Conservation (phyloP, 2,888 invertebrate genomes). For the Tinea trinotella region DNA sequence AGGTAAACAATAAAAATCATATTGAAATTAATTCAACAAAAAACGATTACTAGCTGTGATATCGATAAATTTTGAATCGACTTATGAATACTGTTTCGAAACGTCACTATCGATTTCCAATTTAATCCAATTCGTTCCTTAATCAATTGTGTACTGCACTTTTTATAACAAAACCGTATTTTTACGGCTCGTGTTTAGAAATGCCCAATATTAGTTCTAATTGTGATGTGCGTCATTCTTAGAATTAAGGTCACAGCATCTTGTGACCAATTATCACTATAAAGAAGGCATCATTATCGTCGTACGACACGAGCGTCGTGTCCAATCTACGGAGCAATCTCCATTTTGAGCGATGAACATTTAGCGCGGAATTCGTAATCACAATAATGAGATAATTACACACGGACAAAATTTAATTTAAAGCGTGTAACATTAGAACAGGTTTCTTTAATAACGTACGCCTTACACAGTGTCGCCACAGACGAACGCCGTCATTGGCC, state of each 20-base stretch:
- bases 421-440: constrained; percentile 72
- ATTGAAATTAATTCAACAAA: constrained; percentile 71
- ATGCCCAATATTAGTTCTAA: constrained; percentile 1
- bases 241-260: background rate
- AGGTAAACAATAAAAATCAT: constrained; percentile 66
- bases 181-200: constrained; percentile 20
- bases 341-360: constrained; percentile 64
- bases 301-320: constrained; percentile 40
- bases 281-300: constrained; percentile 20
- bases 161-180: constrained; percentile 52
- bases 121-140: constrained; percentile 72
- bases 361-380: constrained; percentile 69
- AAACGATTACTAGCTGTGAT: constrained; percentile 66
- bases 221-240: background rate
- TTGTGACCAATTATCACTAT: constrained; percentile 31
- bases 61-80: constrained; percentile 67
- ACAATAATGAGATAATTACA: constrained; percentile 73
- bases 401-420: constrained; percentile 73
- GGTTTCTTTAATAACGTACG: constrained; percentile 72
- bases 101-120: constrained; percentile 72
- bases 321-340: constrained; percentile 49
- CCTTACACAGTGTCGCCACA: constrained; percentile 70
- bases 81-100: constrained; percentile 72
- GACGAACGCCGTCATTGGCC: constrained; percentile 67
- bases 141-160: constrained; percentile 67